Conservation (phyloP, 2,888 invertebrate genomes). For the Erebia epiphron region DNA sequence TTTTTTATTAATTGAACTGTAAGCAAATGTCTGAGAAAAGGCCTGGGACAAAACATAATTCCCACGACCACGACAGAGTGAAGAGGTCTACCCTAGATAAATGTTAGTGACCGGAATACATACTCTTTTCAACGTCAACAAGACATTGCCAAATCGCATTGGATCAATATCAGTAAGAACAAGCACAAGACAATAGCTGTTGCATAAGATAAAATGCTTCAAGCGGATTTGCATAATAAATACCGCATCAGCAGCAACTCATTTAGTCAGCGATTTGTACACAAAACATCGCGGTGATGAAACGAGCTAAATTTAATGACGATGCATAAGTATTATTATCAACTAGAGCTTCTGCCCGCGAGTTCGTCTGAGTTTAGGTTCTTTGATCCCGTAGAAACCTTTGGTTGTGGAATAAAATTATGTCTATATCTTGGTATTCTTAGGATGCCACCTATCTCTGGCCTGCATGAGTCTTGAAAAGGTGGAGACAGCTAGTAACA, state of each 20-base stretch:
- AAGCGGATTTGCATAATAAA: slow-evolving; percentile 28
- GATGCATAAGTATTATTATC: not conserved
- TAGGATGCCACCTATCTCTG: too few relatives aligned
- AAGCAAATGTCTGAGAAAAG: too few relatives aligned
- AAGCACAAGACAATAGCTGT: slow-evolving; percentile 26
- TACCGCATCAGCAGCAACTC: slow-evolving; percentile 14
- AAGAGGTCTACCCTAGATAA: not conserved
- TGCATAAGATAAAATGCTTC: slow-evolving; percentile 30
- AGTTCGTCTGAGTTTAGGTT: not conserved
- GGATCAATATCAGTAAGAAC: slow-evolving; percentile 33
- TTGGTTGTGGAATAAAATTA: too few relatives aligned
- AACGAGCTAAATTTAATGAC: slow-evolving; percentile 5
- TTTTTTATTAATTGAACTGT: too few relatives aligned
- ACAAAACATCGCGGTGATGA: slow-evolving; percentile 14
- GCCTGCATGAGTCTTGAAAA: too few relatives aligned
- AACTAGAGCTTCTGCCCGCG: not conserved
- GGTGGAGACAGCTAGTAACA: too few relatives aligned
- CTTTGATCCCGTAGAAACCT: too few relatives aligned
- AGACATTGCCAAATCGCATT: slow-evolving; percentile 37
- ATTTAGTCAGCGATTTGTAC: slow-evolving; percentile 15
- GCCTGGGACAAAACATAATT: not conserved
- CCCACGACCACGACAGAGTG: not conserved
- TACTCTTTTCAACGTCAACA: slow-evolving; percentile 27
- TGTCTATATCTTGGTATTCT: too few relatives aligned
- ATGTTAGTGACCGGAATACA: not conserved